These are phyloP conservation scores for Pyrocephalus nanus DNA, from an alignment of 2,797 vertebrate genomes.

Conservation along the genomic window DNA sequence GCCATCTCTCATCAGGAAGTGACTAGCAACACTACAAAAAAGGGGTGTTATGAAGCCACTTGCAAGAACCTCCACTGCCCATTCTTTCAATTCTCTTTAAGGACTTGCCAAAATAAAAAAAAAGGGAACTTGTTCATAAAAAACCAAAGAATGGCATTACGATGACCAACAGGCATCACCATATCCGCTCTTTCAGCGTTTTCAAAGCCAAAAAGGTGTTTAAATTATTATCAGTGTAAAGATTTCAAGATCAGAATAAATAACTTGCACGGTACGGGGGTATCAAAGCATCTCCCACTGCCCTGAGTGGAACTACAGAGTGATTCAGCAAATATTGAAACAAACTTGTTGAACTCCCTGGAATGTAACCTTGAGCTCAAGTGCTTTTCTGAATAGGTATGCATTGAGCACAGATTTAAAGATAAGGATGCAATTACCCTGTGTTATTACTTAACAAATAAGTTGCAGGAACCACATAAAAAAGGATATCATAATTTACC, in stretches of 20 bases:
- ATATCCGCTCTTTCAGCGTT: not conserved
- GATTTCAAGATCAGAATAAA: not conserved
- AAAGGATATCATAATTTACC: not conserved
- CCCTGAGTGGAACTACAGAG: not conserved
- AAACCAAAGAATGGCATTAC: not conserved
- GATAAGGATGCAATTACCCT: conserved; percentile 35
- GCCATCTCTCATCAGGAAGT: not conserved
- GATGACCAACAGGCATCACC: not conserved
- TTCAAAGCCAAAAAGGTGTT: not conserved
- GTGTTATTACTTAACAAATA: conserved; percentile 11
- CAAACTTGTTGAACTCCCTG: not conserved
- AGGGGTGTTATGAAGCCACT: not conserved
- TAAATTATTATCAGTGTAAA: not conserved
- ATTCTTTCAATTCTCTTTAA: not conserved
- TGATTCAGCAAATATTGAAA: conserved; percentile 42
- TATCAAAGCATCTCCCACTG: not conserved
- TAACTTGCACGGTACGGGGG: not conserved
- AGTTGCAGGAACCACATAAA: conserved; percentile 44
- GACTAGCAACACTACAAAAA: not conserved
- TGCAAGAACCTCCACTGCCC: not conserved
- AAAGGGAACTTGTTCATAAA: not conserved
- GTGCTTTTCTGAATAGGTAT: conserved; percentile 28
- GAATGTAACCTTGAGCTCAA: conserved; percentile 32
- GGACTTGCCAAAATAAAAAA: not conserved
- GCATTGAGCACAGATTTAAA: conserved; percentile 23